Base-by-base conservation (phyloP, 2,797 vertebrate genomes). In the Prunella strophiata region DNA sequence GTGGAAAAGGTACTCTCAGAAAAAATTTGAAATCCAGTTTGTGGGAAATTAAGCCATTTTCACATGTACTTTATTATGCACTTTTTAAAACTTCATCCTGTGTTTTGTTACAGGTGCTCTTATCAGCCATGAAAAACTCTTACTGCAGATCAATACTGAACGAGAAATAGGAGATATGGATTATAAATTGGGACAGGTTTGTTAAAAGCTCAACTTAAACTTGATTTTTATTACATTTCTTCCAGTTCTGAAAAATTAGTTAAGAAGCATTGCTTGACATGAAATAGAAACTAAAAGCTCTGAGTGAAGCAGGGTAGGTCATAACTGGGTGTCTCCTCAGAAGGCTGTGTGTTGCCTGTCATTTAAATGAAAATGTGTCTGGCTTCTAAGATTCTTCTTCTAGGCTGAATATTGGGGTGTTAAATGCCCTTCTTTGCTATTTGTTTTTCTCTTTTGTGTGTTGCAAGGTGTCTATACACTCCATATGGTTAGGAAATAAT, bases 141-240 rank as follows among this genome's bases (percentile, higher is more conserved):
- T 99, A 52, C 98, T 99, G 81, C 99, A 99, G 97, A 99, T 98
- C 94, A 99, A 99, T 97, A 99, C 99, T 1, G 99, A 99, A 96
- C 97, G 99, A 92, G 99, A 99, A 97, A 97, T 99, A 97, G 99
- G 99, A 71, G 99, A 98, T 97, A 99, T 99, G 99, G 98, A 99
- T 91, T 99, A 99, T 96, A 99, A 99, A 97, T 97, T 99, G 30
- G 99, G 99, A 88, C 99, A 99, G 98, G 99, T 99, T 73, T 92
- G 98, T 96, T 78, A 51, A 21, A 73, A 4, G 19, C 25, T 62
- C 11, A 45, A 2, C 16, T 77, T 36, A 36, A 59, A 38, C 36
- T 48, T 75, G 20, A 9, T 15, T 92, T 59, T 29, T n/a, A 27
- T 45, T 80, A 13, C 7, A 9, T 58, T 67, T 92, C 58, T 66